A percentile compares a stretch with the other conserved stretches of the same genome.
These are phyloP conservation scores for Dermatophagoides farinae DNA, from an alignment of 1,140 invertebrate genomes.

Conservation along the genomic window DNA sequence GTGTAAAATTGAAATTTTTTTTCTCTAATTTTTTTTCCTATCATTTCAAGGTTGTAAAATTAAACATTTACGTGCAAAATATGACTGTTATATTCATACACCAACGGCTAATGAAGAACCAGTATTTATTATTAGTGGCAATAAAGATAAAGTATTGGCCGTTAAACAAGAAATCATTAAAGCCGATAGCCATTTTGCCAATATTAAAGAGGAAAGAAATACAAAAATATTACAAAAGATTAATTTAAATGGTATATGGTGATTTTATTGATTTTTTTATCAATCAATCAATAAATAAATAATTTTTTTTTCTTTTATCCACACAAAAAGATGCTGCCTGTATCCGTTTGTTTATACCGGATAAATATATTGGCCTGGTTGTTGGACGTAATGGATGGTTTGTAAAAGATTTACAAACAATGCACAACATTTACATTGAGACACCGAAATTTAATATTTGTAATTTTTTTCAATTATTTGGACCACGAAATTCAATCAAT, in stretches of 20 bases:
- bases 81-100: neutral
- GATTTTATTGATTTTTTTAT: neutral
- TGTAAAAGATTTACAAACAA: conserved; percentile 1
- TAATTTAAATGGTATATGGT: neutral
- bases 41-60: too few relatives aligned
- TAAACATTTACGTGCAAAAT: neutral
- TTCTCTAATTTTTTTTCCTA: too few relatives aligned
- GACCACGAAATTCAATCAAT: neutral
- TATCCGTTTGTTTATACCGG: neutral
- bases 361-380: neutral
- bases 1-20: too few relatives aligned
- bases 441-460: neutral
- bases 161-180: neutral
- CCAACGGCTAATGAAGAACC: neutral
- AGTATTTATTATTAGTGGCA: neutral
- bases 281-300: neutral
- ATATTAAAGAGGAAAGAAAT: neutral
- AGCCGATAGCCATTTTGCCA: neutral
- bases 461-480: neutral
- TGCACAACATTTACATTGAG: neutral
- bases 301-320: neutral
- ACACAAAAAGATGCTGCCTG: neutral
- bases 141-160: neutral
- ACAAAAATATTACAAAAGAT: neutral
- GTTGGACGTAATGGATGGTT: neutral